A percentile compares a stretch with the other conserved stretches of the same genome.
phyloP scores from a whole-genome alignment of 2,797 vertebrate species.

The Oryzias sinensis region DNA sequence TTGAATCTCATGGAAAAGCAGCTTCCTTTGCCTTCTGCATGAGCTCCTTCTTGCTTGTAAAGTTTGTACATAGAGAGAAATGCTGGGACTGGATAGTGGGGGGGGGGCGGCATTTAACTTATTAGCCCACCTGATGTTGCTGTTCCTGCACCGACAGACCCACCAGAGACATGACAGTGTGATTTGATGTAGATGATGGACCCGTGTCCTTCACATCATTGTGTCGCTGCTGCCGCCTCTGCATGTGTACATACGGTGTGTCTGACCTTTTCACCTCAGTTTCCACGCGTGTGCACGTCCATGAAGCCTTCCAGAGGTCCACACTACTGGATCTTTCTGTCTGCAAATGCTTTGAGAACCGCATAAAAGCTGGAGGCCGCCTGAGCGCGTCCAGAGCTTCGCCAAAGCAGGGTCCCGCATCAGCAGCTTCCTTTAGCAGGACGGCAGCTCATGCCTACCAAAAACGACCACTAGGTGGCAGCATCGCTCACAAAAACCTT shows the following conservation, averaged over 20 bases:
- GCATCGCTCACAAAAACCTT: too few species aligned
- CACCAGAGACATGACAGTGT: constrained; percentile 19
- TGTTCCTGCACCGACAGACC: constrained; percentile 58
- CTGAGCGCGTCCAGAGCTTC: neutral
- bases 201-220: constrained; percentile 11
- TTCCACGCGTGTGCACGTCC: constrained; percentile 14
- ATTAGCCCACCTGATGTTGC: constrained; percentile 70
- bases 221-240: constrained; percentile 34
- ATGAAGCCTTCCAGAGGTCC: constrained; percentile 20
- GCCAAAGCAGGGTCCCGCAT: neutral
- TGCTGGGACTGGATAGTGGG: constrained; percentile 57
- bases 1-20: constrained; percentile 2
- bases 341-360: constrained; percentile 4
- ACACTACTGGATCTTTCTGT: neutral
- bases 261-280: constrained; percentile 9
- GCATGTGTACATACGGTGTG: constrained; percentile 38
- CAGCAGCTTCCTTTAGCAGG: neutral
- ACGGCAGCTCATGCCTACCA: too few species aligned
- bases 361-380: neutral
- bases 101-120: constrained; percentile 65
- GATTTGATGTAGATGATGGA: constrained; percentile 47
- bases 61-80: constrained; percentile 80
- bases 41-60: constrained; percentile 81
- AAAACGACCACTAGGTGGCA: too few species aligned
- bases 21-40: constrained; percentile 66